Evolutionary conservation across 37 sponge, comb jelly and placozoan genomes (phyloP), one percentile per base, ranked within the genome.

Genomic region (Petrosia ficiformis): DNA sequence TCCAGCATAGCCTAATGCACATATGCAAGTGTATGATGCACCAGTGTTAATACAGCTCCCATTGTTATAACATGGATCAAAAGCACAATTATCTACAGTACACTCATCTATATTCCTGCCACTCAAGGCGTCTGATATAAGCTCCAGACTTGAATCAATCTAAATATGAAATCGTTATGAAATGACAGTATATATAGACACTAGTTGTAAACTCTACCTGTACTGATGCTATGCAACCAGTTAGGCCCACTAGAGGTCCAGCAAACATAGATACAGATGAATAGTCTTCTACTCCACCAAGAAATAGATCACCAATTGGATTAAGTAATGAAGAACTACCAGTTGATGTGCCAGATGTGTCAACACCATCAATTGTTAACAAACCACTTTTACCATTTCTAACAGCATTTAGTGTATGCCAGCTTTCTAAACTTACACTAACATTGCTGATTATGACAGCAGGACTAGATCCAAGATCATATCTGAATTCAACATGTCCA

Each of bases 221-320:
- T n/a, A n/a, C 32, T 32, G 57, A 24, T 34, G 26, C 35, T 24
- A 89, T 52, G 67, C 90, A 90, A 24, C 90, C 90, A 59, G 35
- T 42, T 24, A 77, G 81, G 24, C 90, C 90, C 14, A 80, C 70
- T 1, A 39, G 61, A 39, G 65, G 39, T 3, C 78, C 77, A 19
- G 59, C 70, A 33, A 38, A 33, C 4, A 64, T 59, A 21, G 82
- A 84, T 1, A 81, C 52, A 1, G 44, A 26, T 0, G 43, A 64
- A 38, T 57, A 77, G 22, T 75, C 74, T 0, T 10, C 38, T 14
- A 84, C 77, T 37, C 90, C 90, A 11, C 90, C 90, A 24, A 90
- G 28, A 33, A 39, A 58, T 21, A 90, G 0, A 39, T 43, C 37
- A 31, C 82, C 77, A 21, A 4, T 68, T 4, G 76, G 61, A 33